Percentiles rank a stretch among this genome's conserved stretches.
Evolutionary conservation across 2,113 vertebrate species (phyloP).

Genomic region (Motacilla tschutschensis): DNA sequence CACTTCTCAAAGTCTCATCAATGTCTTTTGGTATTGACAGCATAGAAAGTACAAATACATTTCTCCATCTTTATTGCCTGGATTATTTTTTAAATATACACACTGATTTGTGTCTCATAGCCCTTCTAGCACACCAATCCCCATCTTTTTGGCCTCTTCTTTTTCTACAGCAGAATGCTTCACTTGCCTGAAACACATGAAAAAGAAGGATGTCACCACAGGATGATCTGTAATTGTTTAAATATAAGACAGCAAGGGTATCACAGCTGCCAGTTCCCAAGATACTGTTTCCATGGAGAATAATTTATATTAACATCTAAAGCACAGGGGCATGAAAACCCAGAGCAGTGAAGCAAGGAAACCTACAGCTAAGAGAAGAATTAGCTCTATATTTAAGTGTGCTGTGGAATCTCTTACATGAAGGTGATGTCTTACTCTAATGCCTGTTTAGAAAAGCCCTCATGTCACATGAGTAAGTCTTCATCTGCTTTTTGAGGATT

Average conservation of each 20-base stretch:
- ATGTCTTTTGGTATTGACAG: neutral
- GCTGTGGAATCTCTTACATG: neutral
- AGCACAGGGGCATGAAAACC: neutral
- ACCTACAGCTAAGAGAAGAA: neutral
- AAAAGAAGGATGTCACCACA: neutral
- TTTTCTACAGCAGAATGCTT: neutral
- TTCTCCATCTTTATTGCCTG: neutral
- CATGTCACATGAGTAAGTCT: neutral
- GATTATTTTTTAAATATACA: neutral
- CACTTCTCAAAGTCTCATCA: neutral
- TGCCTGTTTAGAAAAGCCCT: neutral
- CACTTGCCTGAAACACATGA: neutral
- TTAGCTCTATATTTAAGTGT: neutral
- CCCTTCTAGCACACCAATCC: neutral
- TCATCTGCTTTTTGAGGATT: neutral
- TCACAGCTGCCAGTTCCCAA: neutral
- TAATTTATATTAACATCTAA: neutral
- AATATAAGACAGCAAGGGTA: neutral
- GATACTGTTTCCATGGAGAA: conserved; percentile 28
- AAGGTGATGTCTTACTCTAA: neutral
- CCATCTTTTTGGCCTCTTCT: neutral
- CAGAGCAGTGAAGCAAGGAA: neutral
- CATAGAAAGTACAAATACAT: neutral
- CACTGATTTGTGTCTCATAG: neutral
- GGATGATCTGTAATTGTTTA: neutral